Evolutionary conservation across 23 tunicate genomes (phyloP).

Genomic region (Styela clava): DNA sequence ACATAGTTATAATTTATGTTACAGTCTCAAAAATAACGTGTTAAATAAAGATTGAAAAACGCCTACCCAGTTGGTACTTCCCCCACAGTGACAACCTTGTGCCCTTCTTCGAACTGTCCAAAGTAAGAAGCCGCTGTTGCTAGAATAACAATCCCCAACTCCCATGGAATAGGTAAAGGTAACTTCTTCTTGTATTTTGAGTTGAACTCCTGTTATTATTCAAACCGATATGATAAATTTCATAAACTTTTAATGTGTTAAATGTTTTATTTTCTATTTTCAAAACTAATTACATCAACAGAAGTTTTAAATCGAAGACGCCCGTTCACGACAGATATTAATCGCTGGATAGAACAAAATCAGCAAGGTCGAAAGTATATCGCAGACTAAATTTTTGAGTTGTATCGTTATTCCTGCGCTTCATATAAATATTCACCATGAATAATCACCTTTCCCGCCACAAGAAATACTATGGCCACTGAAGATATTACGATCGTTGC

Average conservation of each 20-base stretch:
- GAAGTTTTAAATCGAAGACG: too few relatives aligned
- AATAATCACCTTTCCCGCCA: neutral
- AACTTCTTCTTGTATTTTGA: conserved; percentile 42
- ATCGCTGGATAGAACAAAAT: too few relatives aligned
- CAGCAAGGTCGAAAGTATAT: too few relatives aligned
- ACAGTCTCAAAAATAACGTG: too few relatives aligned
- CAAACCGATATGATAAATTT: neutral
- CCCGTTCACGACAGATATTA: too few relatives aligned
- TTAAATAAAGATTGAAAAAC: too few relatives aligned
- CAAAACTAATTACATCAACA: too few relatives aligned
- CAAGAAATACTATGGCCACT: neutral
- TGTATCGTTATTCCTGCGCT: too few relatives aligned
- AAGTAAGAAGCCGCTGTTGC: conserved; percentile 57
- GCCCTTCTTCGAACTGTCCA: conserved; percentile 28
- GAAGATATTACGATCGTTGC: neutral
- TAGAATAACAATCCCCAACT: conserved; percentile 52
- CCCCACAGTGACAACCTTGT: conserved; percentile 60
- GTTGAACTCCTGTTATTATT: conserved; percentile 73
- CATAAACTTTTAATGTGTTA: neutral
- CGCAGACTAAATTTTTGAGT: too few relatives aligned
- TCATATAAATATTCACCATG: too few relatives aligned
- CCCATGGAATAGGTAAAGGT: conserved; percentile 89
- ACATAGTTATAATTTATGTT: too few relatives aligned
- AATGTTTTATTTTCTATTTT: neutral
- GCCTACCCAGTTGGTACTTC: conserved; percentile 64